Percentiles rank a stretch among this genome's conserved stretches.
phyloP scores from a whole-genome alignment of 2,797 vertebrate species.

The Coendou prehensilis region DNA sequence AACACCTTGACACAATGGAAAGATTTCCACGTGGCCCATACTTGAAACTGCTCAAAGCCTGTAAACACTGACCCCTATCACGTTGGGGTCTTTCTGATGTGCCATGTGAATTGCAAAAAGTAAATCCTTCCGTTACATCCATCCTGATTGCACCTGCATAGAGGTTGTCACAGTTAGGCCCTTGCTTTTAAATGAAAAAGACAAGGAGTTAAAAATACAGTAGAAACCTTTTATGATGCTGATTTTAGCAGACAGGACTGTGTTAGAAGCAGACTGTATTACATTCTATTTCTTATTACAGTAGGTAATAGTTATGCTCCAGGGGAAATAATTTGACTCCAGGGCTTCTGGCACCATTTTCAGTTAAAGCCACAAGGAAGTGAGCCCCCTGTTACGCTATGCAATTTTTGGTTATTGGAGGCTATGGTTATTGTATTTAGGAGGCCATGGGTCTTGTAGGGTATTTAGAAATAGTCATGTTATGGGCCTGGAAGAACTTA shows the following conservation, averaged over 20 bases:
- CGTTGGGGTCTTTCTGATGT: constrained; percentile 19
- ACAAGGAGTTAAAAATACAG: constrained; percentile 62
- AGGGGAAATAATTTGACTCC: constrained; percentile 6
- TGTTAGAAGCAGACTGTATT: constrained; percentile 3
- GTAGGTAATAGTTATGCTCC: constrained; percentile 16
- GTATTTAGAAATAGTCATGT: constrained; percentile 29
- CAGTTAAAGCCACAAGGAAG: constrained; percentile 35
- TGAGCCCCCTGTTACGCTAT: not conserved
- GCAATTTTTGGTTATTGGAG: constrained; percentile 2
- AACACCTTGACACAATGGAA: not conserved
- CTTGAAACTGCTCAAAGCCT: not conserved
- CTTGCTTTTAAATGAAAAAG: constrained; percentile 67
- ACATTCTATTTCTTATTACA: constrained; percentile 31
- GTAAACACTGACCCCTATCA: not conserved
- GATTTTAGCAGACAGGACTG: constrained; percentile 62
- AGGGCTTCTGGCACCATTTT: constrained; percentile 3
- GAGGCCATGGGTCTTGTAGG: not conserved
- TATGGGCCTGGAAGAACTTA: not conserved
- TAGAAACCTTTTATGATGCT: constrained; percentile 57
- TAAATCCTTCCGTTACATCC: not conserved
- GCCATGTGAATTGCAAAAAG: not conserved
- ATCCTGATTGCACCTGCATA: constrained; percentile 3
- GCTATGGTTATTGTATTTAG: not conserved
- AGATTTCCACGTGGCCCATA: not conserved
- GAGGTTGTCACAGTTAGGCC: constrained; percentile 35